Conservation (phyloP, 2,113 vertebrate species). For the Galemys pyrenaicus region DNA sequence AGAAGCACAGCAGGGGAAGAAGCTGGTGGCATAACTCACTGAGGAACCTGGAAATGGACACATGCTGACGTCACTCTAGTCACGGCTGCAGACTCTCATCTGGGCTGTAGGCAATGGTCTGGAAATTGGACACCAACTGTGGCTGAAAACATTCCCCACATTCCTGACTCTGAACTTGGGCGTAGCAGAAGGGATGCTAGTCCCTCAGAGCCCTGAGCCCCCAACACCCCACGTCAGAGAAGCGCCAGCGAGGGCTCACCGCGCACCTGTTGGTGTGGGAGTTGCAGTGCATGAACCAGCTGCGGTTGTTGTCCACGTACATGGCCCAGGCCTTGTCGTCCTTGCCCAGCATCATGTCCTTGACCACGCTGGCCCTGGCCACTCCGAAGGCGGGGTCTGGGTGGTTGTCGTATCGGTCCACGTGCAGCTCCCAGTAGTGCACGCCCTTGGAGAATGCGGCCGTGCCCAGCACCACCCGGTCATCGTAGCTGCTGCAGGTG, state of each 20-base stretch:
- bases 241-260: rapidly evolving
- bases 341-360: conserved; percentile 98
- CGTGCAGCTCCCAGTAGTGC: conserved; percentile 96
- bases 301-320: conserved; percentile 99
- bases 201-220: background rate
- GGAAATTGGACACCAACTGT: background rate
- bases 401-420: conserved; percentile 98
- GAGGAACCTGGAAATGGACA: rapidly evolving
- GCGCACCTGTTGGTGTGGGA: conserved; percentile 96
- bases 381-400: conserved; percentile 97
- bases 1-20: background rate
- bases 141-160: too few relatives aligned
- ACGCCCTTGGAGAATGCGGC: conserved; percentile 96
- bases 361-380: conserved; percentile 94
- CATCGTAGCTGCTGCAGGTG: conserved; percentile 96
- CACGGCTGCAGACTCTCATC: too few relatives aligned
- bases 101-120: background rate
- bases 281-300: conserved; percentile 99
- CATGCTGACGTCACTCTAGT: background rate
- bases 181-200: background rate
- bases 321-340: conserved; percentile 99
- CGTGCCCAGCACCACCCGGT: conserved; percentile 96
- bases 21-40: too few relatives aligned
- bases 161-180: background rate
- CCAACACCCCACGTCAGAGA: rapidly evolving